A percentile compares a stretch with the other conserved stretches of the same genome.
Evolutionary conservation across 2,888 invertebrate species (phyloP).

Genomic region (Epirrhoe tristata): DNA sequence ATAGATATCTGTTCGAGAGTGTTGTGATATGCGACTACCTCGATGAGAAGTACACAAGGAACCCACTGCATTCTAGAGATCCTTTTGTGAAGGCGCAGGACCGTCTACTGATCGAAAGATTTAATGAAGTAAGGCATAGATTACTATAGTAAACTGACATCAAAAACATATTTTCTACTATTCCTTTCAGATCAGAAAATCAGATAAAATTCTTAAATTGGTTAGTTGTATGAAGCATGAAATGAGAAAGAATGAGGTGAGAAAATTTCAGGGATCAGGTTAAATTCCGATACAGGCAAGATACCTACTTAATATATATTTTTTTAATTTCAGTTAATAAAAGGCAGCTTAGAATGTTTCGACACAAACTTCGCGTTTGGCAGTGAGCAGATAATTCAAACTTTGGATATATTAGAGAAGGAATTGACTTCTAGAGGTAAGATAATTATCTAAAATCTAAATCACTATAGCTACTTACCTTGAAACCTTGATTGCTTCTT

Average conservation of each 20-base stretch:
- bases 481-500: too few relatives aligned
- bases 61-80: constrained; percentile 88
- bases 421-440: constrained; percentile 80
- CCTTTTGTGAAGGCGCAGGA: constrained; percentile 90
- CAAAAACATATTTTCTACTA: too few relatives aligned
- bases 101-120: constrained; percentile 89
- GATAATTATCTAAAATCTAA: too few relatives aligned
- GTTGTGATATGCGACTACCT: constrained; percentile 92
- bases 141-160: background rate
- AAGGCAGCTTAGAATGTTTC: constrained; percentile 79
- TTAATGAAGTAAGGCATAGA: constrained; percentile 79
- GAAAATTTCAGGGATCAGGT: too few relatives aligned
- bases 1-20: constrained; percentile 90
- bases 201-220: too few relatives aligned
- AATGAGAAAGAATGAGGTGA: too few relatives aligned
- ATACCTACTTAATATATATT: too few relatives aligned
- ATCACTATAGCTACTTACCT: too few relatives aligned
- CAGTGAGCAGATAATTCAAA: constrained; percentile 80
- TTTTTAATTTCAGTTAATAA: constrained; percentile 73
- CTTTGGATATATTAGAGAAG: constrained; percentile 83
- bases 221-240: too few relatives aligned
- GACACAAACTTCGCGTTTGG: constrained; percentile 80
- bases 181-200: too few relatives aligned
- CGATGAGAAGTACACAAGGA: constrained; percentile 90
- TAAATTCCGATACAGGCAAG: too few relatives aligned